Conservation (phyloP, 2,888 invertebrate species). For the Ochropleura plecta region DNA sequence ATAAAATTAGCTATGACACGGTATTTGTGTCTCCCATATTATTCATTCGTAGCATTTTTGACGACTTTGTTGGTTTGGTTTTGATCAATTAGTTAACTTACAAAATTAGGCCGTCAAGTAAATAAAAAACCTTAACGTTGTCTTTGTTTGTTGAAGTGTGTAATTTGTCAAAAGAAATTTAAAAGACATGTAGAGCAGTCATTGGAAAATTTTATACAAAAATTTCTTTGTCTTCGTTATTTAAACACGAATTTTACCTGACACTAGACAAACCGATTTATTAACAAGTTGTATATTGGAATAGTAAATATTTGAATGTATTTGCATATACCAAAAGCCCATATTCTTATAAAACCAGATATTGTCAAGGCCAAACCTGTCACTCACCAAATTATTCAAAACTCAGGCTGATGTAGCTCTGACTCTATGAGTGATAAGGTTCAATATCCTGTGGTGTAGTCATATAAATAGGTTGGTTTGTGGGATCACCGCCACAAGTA, state of each 20-base stretch:
- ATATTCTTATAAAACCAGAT: background rate
- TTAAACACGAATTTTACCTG: no score
- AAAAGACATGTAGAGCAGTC: no score
- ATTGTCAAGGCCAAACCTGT: no score
- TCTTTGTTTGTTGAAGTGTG: background rate
- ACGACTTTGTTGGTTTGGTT: no score
- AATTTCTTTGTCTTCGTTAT: no score
- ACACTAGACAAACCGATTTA: no score
- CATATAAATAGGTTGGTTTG: conserved; percentile 1
- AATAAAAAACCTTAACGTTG: background rate
- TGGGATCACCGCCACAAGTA: conserved; percentile 6
- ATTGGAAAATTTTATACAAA: no score
- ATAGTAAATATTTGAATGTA: no score
- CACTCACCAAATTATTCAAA: conserved; percentile 3
- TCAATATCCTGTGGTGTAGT: background rate
- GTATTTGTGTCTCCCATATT: conserved; percentile 15
- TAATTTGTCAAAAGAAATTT: background rate
- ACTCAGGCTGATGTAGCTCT: background rate
- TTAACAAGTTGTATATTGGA: no score
- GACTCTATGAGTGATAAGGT: background rate
- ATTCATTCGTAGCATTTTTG: conserved; percentile 9
- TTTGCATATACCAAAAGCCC: background rate
- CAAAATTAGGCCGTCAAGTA: background rate
- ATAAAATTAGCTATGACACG: conserved; percentile 33
- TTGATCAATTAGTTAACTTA: conserved; percentile 16